Percentiles rank a stretch among this genome's conserved stretches.
phyloP scores from a whole-genome alignment of 23 tunicate genomes.

The Ascidia mentula region DNA sequence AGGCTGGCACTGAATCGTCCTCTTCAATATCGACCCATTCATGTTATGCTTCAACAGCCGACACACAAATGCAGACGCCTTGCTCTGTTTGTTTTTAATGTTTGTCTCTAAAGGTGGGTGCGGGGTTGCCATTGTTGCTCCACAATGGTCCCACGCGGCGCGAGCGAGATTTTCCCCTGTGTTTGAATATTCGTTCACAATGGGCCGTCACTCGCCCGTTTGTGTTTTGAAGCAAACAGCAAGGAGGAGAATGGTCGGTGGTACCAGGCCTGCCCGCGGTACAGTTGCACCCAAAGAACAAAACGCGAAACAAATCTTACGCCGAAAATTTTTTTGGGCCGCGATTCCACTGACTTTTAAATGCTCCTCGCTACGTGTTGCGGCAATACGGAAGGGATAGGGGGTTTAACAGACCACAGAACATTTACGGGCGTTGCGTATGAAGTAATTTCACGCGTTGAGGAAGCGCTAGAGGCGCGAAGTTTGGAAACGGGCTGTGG shows the following conservation, averaged over 20 bases:
- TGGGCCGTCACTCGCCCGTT: not conserved
- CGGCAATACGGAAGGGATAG: too few species aligned
- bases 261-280: too few species aligned
- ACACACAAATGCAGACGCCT: conserved; percentile 14
- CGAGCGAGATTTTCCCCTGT: conserved; percentile 15
- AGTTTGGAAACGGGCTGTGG: conserved; percentile 2
- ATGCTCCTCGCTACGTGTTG: too few species aligned
- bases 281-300: too few species aligned
- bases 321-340: too few species aligned
- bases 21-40: not conserved
- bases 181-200: conserved; percentile 16
- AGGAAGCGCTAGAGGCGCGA: not conserved
- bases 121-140: not conserved
- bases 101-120: conserved; percentile 18
- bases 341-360: too few species aligned
- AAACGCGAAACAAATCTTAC: too few species aligned
- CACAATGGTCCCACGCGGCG: conserved; percentile 20
- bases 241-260: not conserved
- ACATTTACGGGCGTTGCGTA: too few species aligned
- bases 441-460: not conserved
- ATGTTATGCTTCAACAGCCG: conserved; percentile 4
- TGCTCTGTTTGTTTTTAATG: conserved; percentile 13
- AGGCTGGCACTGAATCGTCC: not conserved
- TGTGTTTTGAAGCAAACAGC: conserved; percentile 1
- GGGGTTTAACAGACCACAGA: too few species aligned